Evolutionary conservation across 2,888 invertebrate species (phyloP), one percentile per base, ranked within the genome.

Genomic region (Mimumesa dahlbomi): DNA sequence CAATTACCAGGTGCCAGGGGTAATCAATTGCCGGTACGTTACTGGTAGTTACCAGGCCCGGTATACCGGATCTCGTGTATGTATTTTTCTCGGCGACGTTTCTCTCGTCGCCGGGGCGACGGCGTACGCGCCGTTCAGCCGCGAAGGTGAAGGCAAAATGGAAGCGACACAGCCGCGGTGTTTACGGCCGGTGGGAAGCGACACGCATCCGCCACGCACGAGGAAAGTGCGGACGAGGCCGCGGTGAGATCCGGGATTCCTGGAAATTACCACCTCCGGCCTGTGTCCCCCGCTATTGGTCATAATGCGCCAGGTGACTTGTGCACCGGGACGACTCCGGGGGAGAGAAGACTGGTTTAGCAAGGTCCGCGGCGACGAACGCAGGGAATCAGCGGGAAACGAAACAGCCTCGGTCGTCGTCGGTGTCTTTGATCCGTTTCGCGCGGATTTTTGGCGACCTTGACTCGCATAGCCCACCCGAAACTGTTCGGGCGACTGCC

Each of bases 81-180:
- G 29, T 49, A 70, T 68, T 70, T 70, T 68, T 70, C 69, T 40
- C 0, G 18, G 11, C 14, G 6, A 22, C n/a, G 29, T 21, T 21
- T 19, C 31, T 11, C 19, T 38, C 18, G 50, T 14, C 29, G 6
- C 7, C 43, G 14, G 19, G n/a, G 48, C 18, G 50, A 21, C 29
- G 6, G 7, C 43, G 14, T 22, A n/a, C 14, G 38, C 53, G 48
- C 11, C 52, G 36, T 11, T 36, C 49, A 38, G 5, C 53, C 13
- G 2, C 53, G 77, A 77, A 77, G 72, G 75, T 75, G 71, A 77
- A 78, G 78, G 78, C 72, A 63, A n/a, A n/a, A 77, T 70, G 58
- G 64, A 63, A 67, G 54, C 71, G 38, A 36, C 29, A 22, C 56
- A 45, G 43, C 49, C 25, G 18, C n/a, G 11, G 57, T 69, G 73